phyloP scores from a whole-genome alignment of 2,888 invertebrate genomes.

The Spodoptera exigua region DNA sequence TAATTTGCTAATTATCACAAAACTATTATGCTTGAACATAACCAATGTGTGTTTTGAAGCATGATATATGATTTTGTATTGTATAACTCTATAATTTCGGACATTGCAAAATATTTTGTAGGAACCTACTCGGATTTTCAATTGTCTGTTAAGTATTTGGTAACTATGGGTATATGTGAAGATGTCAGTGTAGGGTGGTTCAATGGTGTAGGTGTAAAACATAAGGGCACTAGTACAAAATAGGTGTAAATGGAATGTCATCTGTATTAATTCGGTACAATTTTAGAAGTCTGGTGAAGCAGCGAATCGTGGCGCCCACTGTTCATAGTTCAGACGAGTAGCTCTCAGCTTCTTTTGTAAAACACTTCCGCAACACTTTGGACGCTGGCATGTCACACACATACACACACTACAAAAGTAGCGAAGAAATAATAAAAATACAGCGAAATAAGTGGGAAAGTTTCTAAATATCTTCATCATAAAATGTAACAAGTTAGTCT shows the following conservation, averaged over 20 bases:
- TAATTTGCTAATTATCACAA: constrained; percentile 16
- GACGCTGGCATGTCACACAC: constrained; percentile 15
- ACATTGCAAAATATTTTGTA: not conserved
- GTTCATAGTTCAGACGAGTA: constrained; percentile 41
- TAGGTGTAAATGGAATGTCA: constrained; percentile 55
- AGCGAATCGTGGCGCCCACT: constrained; percentile 58
- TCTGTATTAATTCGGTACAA: constrained; percentile 50
- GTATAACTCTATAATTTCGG: not conserved
- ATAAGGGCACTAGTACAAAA: constrained; percentile 55
- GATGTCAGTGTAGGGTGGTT: constrained; percentile 51
- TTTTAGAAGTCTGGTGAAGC: constrained; percentile 56
- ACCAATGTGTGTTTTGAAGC: constrained; percentile 2
- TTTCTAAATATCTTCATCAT: constrained; percentile 23
- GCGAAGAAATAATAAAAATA: constrained; percentile 16
- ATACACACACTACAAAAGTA: constrained; percentile 17
- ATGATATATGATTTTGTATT: constrained; percentile 13
- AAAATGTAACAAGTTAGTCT: constrained; percentile 30
- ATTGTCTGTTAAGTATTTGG: constrained; percentile 18
- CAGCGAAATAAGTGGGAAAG: constrained; percentile 6
- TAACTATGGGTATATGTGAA: constrained; percentile 51
- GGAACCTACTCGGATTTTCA: constrained; percentile 6
- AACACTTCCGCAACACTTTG: constrained; percentile 43
- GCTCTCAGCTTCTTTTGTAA: constrained; percentile 55
- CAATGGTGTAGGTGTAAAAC: constrained; percentile 58
- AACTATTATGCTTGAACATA: too few relatives aligned